Conservation (phyloP, 2,797 vertebrate species). For the Megalops cyprinoides region DNA sequence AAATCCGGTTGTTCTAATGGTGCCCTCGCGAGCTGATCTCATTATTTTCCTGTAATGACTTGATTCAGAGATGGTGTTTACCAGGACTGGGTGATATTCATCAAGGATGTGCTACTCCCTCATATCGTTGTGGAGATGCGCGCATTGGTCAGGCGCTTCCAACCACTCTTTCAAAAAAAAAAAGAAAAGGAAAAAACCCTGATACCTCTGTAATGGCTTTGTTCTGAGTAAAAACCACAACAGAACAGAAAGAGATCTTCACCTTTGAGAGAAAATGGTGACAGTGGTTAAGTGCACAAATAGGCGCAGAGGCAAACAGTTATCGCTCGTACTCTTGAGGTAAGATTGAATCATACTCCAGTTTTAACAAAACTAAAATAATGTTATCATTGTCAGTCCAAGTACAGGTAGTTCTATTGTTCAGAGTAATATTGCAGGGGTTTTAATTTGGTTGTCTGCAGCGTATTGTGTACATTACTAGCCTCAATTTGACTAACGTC, state of each 20-base stretch:
- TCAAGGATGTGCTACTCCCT: not conserved
- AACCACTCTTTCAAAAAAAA: constrained; percentile 6
- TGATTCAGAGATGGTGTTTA: constrained; percentile 29
- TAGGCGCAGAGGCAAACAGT: not conserved
- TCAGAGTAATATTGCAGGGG: not conserved
- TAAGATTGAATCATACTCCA: not conserved
- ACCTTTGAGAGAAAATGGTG: not conserved
- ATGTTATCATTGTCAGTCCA: not conserved
- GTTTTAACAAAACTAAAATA: not conserved
- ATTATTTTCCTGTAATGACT: constrained; percentile 38
- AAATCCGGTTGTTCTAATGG: constrained; percentile 43
- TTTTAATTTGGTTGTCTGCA: not conserved
- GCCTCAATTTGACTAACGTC: too few species aligned
- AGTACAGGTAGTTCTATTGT: not conserved
- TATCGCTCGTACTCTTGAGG: not conserved
- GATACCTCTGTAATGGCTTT: not conserved
- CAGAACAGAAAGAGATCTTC: not conserved
- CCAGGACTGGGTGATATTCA: constrained; percentile 25
- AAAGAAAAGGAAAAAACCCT: too few species aligned
- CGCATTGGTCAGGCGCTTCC: not conserved
- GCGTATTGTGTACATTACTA: not conserved
- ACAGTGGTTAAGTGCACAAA: not conserved
- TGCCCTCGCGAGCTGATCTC: constrained; percentile 33
- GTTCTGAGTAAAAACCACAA: not conserved
- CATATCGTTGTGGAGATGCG: not conserved